Percentiles rank a stretch among this genome's conserved stretches.
Evolutionary conservation across 1,140 invertebrate species (phyloP).

Genomic region (Hesperophylax magnus): DNA sequence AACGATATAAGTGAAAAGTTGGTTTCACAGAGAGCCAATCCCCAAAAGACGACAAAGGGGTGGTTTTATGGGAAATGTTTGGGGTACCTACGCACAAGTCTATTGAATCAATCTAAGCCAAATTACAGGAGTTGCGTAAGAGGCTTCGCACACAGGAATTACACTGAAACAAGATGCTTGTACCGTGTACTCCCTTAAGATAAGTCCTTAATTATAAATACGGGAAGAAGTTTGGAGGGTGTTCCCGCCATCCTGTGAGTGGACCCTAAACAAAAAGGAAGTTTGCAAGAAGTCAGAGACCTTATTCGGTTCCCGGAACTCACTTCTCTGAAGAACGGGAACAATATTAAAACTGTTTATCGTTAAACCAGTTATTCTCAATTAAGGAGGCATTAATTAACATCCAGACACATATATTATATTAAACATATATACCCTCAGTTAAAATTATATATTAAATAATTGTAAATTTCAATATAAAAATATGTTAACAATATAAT

Average conservation of each 20-base stretch:
- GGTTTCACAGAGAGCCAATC: no score
- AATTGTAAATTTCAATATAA: no score
- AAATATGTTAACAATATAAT: no score
- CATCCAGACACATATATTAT: no score
- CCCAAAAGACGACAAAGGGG: no score
- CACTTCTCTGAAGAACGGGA: background rate
- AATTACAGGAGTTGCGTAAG: background rate
- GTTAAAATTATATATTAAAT: no score
- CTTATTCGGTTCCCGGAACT: background rate
- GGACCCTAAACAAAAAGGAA: background rate
- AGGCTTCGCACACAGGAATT: background rate
- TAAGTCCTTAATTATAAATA: slow-evolving; percentile 16
- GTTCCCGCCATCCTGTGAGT: background rate
- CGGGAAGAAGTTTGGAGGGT: slow-evolving; percentile 9
- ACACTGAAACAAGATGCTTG: slow-evolving; percentile 4
- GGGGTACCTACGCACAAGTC: background rate
- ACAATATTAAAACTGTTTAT: background rate
- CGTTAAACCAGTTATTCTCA: background rate
- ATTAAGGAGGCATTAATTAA: no score
- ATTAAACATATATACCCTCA: no score
- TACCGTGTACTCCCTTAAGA: background rate
- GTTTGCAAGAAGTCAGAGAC: slow-evolving; percentile 5
- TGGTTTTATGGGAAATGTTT: background rate
- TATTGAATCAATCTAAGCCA: background rate
- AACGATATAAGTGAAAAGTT: no score